Evolutionary conservation across 2,113 vertebrate species (phyloP).

Genomic region (Phainopepla nitens): DNA sequence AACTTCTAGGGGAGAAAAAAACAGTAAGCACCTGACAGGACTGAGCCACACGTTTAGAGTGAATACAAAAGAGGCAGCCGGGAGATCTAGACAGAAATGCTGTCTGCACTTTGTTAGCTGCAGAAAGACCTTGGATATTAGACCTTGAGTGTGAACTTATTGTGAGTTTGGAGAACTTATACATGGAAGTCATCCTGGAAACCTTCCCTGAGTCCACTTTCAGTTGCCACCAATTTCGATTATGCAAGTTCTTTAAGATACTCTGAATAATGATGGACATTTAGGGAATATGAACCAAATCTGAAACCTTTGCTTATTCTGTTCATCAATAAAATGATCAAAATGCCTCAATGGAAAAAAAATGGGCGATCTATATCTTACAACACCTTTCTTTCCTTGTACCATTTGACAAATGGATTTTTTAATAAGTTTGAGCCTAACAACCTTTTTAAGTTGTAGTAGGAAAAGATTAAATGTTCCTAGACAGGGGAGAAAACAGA

Average conservation of each 20-base stretch:
- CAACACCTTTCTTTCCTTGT: neutral
- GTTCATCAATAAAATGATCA: neutral
- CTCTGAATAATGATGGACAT: neutral
- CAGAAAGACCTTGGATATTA: neutral
- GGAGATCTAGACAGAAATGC: neutral
- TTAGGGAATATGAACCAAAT: neutral
- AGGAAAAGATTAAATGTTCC: neutral
- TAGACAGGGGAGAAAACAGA: neutral
- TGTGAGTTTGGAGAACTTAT: neutral
- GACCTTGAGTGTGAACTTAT: neutral
- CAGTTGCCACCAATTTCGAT: neutral
- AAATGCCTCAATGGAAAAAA: neutral
- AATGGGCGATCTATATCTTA: neutral
- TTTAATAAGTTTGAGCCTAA: neutral
- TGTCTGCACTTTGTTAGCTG: neutral
- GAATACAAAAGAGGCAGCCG: neutral
- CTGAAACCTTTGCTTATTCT: neutral
- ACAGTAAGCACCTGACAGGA: neutral
- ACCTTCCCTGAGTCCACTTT: neutral
- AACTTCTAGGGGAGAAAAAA: neutral
- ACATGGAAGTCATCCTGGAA: neutral
- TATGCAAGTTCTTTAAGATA: neutral
- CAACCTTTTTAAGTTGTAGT: neutral
- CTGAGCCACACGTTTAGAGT: neutral
- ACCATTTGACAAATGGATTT: neutral